A percentile compares a stretch with the other conserved stretches of the same genome.
Conservation (phyloP, 2,113 vertebrate species). For the Nothobranchius furzeri region DNA sequence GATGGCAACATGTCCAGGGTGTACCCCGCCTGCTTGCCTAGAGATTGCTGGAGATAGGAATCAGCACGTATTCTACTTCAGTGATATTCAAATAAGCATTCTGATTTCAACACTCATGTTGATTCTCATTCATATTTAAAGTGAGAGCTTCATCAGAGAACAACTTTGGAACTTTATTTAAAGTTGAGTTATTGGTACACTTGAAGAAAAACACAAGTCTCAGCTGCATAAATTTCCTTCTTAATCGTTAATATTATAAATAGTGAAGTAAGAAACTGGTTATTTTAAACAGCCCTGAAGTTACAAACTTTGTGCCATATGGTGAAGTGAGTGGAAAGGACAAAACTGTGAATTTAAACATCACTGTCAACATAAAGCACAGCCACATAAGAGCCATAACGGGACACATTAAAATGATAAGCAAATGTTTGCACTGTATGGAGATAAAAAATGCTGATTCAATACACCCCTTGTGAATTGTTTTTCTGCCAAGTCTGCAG, state of each 20-base stretch:
- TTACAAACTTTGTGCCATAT: not conserved
- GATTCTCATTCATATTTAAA: slow-evolving; percentile 47
- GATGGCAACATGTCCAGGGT: too few species aligned
- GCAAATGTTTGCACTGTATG: slow-evolving; percentile 47
- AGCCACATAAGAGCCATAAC: slow-evolving; percentile 24
- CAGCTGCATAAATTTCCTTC: slow-evolving; percentile 37
- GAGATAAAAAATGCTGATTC: slow-evolving; percentile 66
- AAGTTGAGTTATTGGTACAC: slow-evolving; percentile 36
- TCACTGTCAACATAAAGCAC: slow-evolving; percentile 20
- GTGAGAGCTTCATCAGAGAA: slow-evolving; percentile 38
- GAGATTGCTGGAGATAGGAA: too few species aligned
- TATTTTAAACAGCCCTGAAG: not conserved
- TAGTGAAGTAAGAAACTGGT: slow-evolving; percentile 39
- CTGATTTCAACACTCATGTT: slow-evolving; percentile 17
- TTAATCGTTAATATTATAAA: slow-evolving; percentile 40
- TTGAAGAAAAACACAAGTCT: slow-evolving; percentile 20
- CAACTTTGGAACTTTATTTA: slow-evolving; percentile 29
- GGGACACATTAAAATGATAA: slow-evolving; percentile 42
- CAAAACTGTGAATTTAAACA: slow-evolving; percentile 30
- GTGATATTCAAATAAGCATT: slow-evolving; percentile 18
- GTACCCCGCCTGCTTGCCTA: too few species aligned
- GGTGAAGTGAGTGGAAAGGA: slow-evolving; percentile 14
- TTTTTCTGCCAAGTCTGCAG: slow-evolving; percentile 68
- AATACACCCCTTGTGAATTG: slow-evolving; percentile 35
- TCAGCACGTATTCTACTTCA: slow-evolving; percentile 1